A percentile compares a stretch with the other conserved stretches of the same genome.
phyloP scores from a whole-genome alignment of 2,113 vertebrate genomes.

The Burhinus oedicnemus region DNA sequence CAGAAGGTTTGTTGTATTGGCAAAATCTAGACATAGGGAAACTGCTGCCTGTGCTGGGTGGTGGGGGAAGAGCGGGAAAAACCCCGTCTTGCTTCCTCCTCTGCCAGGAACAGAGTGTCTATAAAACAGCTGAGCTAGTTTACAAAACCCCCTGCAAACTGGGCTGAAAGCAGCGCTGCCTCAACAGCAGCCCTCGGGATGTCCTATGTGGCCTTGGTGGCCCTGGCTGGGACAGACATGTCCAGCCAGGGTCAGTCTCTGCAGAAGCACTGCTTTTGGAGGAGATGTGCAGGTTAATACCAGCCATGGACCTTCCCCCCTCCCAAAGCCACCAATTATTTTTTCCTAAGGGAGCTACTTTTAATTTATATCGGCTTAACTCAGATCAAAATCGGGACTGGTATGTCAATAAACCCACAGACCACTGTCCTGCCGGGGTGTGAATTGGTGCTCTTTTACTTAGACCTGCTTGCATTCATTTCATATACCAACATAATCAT shows the following conservation, averaged over 20 bases:
- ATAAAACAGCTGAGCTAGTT: not conserved
- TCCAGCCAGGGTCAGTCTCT: not conserved
- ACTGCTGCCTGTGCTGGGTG: not conserved
- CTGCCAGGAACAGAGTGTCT: not conserved
- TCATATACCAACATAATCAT: not conserved
- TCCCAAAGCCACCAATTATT: not conserved
- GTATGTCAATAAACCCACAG: not conserved
- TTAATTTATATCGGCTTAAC: not conserved
- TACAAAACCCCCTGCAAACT: not conserved
- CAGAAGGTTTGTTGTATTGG: not conserved
- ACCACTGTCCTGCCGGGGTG: not conserved
- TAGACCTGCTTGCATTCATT: not conserved
- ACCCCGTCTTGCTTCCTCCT: not conserved
- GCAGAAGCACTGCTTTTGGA: not conserved
- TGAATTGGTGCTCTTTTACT: not conserved
- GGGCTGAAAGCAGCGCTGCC: not conserved
- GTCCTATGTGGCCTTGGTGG: not conserved
- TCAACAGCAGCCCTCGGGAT: not conserved
- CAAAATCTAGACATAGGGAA: not conserved
- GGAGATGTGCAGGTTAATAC: not conserved
- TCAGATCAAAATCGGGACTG: fast-evolving
- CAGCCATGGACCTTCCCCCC: not conserved
- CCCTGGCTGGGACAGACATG: fast-evolving
- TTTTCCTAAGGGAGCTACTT: not conserved
- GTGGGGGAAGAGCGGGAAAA: not conserved